Evolutionary conservation across 1,140 invertebrate species (phyloP).

Genomic region (Platyscapa corneri): DNA sequence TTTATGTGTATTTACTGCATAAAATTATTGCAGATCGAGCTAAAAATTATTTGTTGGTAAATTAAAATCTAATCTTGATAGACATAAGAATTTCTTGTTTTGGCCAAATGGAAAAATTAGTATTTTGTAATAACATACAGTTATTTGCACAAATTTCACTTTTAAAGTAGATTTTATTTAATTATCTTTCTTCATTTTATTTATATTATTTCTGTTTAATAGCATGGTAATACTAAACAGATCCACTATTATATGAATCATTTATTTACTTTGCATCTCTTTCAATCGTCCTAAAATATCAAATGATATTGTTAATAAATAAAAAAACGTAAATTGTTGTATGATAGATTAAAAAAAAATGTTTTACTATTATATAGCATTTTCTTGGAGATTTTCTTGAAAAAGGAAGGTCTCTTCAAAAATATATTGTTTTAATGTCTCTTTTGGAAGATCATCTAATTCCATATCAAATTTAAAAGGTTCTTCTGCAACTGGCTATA

Average conservation of each 20-base stretch:
- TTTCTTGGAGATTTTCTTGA: constrained; percentile 74
- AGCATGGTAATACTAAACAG: constrained; percentile 49
- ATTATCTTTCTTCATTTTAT: constrained; percentile 41
- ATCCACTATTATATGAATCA: constrained; percentile 51
- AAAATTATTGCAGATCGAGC: constrained; percentile 55
- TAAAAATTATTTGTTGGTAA: constrained; percentile 61
- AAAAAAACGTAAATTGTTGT: background rate
- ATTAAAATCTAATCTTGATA: constrained; percentile 56
- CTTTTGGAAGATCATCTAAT: constrained; percentile 98
- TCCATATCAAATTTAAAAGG: constrained; percentile 99
- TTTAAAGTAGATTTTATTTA: constrained; percentile 54
- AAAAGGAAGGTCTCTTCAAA: constrained; percentile 94
- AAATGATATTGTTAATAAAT: constrained; percentile 1
- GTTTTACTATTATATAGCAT: constrained; percentile 71
- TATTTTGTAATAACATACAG: constrained; percentile 27
- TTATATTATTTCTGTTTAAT: constrained; percentile 40
- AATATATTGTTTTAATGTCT: constrained; percentile 96
- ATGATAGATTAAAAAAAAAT: constrained; percentile 23
- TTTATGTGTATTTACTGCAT: constrained; percentile 54
- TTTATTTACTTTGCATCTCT: constrained; percentile 40
- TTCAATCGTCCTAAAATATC: constrained; percentile 52
- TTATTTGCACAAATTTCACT: constrained; percentile 36
- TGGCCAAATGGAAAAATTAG: constrained; percentile 37
- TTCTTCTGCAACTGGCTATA: constrained; percentile 96
- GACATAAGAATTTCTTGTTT: constrained; percentile 46